Conservation (phyloP, 30 jellyfish, hydroid and myxozoan genomes). For the Aurelia sp. region DNA sequence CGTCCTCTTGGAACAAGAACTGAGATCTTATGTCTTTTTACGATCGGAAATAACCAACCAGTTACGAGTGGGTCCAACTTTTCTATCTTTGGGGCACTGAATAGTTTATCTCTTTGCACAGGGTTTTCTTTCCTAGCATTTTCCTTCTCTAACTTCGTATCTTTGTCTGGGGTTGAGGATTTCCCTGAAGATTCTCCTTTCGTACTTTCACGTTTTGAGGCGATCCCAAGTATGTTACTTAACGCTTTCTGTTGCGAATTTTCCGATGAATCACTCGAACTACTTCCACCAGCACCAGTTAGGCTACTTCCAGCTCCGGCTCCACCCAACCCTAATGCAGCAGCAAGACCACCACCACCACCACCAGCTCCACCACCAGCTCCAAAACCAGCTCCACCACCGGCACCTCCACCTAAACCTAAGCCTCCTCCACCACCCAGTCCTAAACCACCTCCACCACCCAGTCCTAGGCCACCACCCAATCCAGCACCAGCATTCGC, state of each 20-base stretch:
- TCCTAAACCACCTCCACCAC: slow-evolving; percentile 5
- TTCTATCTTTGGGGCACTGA: slow-evolving; percentile 17
- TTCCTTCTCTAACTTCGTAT: neutral
- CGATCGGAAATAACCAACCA: slow-evolving; percentile 27
- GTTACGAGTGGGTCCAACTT: neutral
- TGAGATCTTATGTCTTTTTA: slow-evolving; percentile 40
- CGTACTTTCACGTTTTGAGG: slow-evolving; percentile 51
- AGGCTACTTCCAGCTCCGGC: slow-evolving; percentile 50
- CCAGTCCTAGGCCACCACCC: slow-evolving; percentile 24
- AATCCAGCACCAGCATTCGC: slow-evolving; percentile 61
- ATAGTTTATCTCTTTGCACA: slow-evolving; percentile 28
- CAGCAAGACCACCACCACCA: slow-evolving; percentile 58
- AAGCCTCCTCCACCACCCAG: slow-evolving; percentile 7
- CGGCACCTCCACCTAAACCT: no score
- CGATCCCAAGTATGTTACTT: slow-evolving; percentile 38
- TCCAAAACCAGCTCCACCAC: neutral
- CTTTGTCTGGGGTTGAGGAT: neutral
- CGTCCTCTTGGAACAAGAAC: slow-evolving; percentile 75
- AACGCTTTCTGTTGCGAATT: slow-evolving; percentile 27
- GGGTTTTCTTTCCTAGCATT: slow-evolving; percentile 1
- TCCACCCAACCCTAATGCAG: slow-evolving; percentile 9
- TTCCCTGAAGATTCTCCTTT: neutral
- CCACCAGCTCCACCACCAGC: neutral
- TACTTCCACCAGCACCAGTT: neutral
- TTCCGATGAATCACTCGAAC: slow-evolving; percentile 19